phyloP scores from a whole-genome alignment of 2,888 invertebrate genomes.

The Drosophila lutescens region DNA sequence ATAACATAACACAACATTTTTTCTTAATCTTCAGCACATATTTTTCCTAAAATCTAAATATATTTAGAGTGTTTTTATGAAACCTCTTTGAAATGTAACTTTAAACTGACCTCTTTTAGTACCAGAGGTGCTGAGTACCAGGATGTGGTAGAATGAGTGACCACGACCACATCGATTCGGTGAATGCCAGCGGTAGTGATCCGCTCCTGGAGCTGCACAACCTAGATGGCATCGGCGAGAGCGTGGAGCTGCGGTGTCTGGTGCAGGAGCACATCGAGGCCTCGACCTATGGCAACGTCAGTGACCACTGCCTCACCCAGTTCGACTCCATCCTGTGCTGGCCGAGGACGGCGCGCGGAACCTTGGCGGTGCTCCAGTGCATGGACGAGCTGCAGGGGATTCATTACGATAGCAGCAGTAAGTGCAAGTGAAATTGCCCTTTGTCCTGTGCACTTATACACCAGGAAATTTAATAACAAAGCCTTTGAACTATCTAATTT shows the following conservation, averaged over 20 bases:
- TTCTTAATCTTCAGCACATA: too few species aligned
- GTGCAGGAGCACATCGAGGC: slow-evolving; percentile 81
- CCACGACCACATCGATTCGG: slow-evolving; percentile 28
- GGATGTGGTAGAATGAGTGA: slow-evolving; percentile 47
- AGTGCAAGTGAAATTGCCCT: slow-evolving; percentile 85
- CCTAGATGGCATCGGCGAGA: slow-evolving; percentile 81
- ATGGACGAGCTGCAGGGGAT: slow-evolving; percentile 91
- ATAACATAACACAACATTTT: too few species aligned
- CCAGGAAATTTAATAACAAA: too few species aligned
- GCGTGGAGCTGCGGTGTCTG: slow-evolving; percentile 82
- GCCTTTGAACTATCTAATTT: too few species aligned
- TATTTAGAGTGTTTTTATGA: neutral
- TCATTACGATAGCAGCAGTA: slow-evolving; percentile 92
- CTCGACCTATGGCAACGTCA: slow-evolving; percentile 77
- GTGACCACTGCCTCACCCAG: slow-evolving; percentile 87
- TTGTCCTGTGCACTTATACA: too few species aligned
- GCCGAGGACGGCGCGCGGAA: slow-evolving; percentile 90
- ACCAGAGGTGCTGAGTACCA: neutral
- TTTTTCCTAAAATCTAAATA: too few species aligned
- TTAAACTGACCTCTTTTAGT: neutral
- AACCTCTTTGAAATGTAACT: neutral
- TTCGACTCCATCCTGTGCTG: slow-evolving; percentile 93
- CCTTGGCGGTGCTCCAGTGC: slow-evolving; percentile 90
- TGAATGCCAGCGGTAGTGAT: slow-evolving; percentile 48
- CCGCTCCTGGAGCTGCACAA: slow-evolving; percentile 59